Percentiles rank a stretch among this genome's conserved stretches.
phyloP scores from a whole-genome alignment of 2,797 vertebrate genomes.

The Pelodytes ibericus region DNA sequence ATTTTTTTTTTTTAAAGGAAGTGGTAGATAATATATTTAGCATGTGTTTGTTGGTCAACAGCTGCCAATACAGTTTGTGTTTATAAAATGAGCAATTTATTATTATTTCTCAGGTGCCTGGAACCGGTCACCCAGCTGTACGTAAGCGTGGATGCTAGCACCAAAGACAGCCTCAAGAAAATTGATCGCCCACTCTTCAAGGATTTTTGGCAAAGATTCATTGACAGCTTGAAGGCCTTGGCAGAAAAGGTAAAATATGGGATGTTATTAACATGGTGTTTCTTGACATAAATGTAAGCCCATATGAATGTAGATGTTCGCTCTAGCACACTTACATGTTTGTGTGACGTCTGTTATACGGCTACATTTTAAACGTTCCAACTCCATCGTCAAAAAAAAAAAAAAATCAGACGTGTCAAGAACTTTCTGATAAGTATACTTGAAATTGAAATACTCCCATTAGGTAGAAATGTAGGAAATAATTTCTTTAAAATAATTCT shows the following conservation, averaged over 20 bases:
- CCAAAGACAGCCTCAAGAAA: slow-evolving; percentile 89
- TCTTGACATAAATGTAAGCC: slow-evolving; percentile 26
- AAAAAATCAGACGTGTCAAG: too few relatives aligned
- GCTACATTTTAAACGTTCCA: too few relatives aligned
- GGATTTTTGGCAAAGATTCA: slow-evolving; percentile 94
- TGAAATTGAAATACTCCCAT: too few relatives aligned
- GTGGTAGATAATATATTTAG: background rate
- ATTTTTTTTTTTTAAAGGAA: too few relatives aligned
- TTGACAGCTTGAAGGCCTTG: slow-evolving; percentile 87
- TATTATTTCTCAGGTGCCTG: slow-evolving; percentile 75
- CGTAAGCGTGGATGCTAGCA: slow-evolving; percentile 94
- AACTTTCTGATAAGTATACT: too few relatives aligned
- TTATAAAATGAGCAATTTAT: slow-evolving; percentile 17
- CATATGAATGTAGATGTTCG: slow-evolving; percentile 9
- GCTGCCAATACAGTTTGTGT: background rate
- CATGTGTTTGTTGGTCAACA: background rate
- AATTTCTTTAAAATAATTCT: too few relatives aligned
- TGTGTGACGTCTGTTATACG: too few relatives aligned
- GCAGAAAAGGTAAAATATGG: slow-evolving; percentile 85
- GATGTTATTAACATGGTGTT: slow-evolving; percentile 27
- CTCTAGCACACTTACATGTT: too few relatives aligned
- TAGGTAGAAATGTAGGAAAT: too few relatives aligned
- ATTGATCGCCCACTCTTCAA: slow-evolving; percentile 95
- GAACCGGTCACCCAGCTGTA: slow-evolving; percentile 93
- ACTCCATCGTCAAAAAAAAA: too few relatives aligned